Conservation (phyloP, 2,888 invertebrate species). For the Erebia epiphron region DNA sequence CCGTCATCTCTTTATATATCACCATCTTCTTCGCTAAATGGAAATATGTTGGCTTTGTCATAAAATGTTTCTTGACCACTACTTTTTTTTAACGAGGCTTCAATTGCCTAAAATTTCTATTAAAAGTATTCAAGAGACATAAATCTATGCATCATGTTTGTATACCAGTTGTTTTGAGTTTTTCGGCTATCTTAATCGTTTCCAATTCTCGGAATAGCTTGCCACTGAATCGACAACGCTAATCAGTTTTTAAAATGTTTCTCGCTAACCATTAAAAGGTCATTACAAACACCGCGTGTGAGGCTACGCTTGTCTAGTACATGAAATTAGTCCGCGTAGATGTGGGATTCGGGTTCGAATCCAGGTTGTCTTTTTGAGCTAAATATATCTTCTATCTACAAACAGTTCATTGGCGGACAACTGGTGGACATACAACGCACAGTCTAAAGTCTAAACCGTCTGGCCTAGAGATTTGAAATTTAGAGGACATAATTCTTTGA, state of each 20-base stretch:
- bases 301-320: slow-evolving; percentile 6
- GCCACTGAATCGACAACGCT: slow-evolving; percentile 50
- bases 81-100: not conserved
- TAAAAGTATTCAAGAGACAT: not conserved
- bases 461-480: no score
- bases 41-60: no score
- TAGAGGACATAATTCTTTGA: no score
- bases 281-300: slow-evolving; percentile 27
- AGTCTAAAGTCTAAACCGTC: no score
- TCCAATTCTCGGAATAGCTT: slow-evolving; percentile 55
- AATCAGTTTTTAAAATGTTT: slow-evolving; percentile 40
- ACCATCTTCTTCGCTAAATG: no score
- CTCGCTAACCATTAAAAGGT: slow-evolving; percentile 34
- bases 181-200: slow-evolving; percentile 54
- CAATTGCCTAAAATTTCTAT: not conserved
- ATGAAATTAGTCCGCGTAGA: not conserved
- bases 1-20: no score
- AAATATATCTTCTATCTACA: no score
- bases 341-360: not conserved
- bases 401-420: no score
- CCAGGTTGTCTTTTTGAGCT: not conserved
- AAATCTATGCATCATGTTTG: slow-evolving; percentile 25
- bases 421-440: no score
- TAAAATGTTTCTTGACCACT: not conserved
- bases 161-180: slow-evolving; percentile 37